Conservation (phyloP, 2,797 vertebrate species). For the Catostomus latipinnis region DNA sequence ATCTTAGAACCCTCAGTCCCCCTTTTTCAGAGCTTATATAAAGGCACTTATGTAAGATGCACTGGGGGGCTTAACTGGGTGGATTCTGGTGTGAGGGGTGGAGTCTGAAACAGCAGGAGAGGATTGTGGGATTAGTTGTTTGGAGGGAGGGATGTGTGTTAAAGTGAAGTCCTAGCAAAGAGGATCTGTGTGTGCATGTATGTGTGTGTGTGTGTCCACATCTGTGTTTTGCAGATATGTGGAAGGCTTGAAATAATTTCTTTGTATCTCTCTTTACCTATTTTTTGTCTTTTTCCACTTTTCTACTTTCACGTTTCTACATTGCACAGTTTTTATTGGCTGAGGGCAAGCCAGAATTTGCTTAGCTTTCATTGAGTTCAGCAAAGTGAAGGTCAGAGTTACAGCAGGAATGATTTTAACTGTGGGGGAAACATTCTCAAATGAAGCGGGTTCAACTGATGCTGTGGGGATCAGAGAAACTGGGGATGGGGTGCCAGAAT, state of each 20-base stretch:
- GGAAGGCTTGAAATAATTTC: slow-evolving; percentile 28
- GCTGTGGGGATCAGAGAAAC: slow-evolving; percentile 38
- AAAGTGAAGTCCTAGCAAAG: slow-evolving; percentile 67
- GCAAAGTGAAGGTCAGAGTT: slow-evolving; percentile 7
- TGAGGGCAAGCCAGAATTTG: slow-evolving; percentile 14
- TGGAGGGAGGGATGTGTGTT: slow-evolving; percentile 61
- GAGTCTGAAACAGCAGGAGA: slow-evolving; percentile 64
- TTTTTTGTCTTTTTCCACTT: background rate
- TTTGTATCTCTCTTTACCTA: slow-evolving; percentile 24
- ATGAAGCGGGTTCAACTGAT: slow-evolving; percentile 55
- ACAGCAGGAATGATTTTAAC: slow-evolving; percentile 33
- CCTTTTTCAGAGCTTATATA: slow-evolving; percentile 69
- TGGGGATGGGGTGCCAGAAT: slow-evolving; percentile 56
- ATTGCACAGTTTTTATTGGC: slow-evolving; percentile 13
- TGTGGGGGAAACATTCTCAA: background rate
- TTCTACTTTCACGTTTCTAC: slow-evolving; percentile 21
- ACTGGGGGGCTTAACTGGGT: slow-evolving; percentile 51
- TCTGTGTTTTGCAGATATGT: slow-evolving; percentile 35
- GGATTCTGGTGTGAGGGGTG: slow-evolving; percentile 23
- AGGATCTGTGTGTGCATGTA: slow-evolving; percentile 63
- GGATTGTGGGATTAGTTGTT: slow-evolving; percentile 74
- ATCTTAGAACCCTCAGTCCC: slow-evolving; percentile 61
- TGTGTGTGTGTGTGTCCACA: slow-evolving; percentile 55
- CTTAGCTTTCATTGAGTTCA: slow-evolving; percentile 37
- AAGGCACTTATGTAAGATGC: slow-evolving; percentile 72